These are phyloP conservation scores for Tapera naevia DNA, from an alignment of 2,797 vertebrate species.

Conservation along the genomic window DNA sequence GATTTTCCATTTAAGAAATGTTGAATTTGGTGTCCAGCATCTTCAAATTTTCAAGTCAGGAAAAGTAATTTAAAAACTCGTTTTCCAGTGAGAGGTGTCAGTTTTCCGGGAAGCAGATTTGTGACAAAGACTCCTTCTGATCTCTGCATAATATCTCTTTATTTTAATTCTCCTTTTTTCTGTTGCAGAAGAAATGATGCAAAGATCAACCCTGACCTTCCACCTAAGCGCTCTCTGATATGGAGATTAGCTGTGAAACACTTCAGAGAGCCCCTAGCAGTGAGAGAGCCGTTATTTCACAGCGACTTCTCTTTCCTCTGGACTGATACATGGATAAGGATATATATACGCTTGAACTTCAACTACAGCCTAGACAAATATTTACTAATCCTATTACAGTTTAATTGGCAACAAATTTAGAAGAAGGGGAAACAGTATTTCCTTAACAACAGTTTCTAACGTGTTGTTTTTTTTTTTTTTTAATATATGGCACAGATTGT, in stretches of 20 bases:
- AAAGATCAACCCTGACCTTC: neutral
- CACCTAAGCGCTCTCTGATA: neutral
- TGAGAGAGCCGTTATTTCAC: neutral
- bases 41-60: neutral
- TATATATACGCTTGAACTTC: slow-evolving; percentile 22
- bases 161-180: neutral
- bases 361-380: slow-evolving; percentile 34
- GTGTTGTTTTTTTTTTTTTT: neutral
- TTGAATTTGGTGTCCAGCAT: neutral
- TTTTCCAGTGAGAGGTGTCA: neutral
- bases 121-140: neutral
- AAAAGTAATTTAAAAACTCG: neutral
- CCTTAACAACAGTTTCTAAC: slow-evolving; percentile 14
- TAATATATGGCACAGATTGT: neutral
- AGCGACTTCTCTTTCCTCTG: neutral
- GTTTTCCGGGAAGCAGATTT: neutral
- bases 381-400: slow-evolving; percentile 24
- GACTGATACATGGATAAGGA: neutral
- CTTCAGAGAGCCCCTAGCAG: neutral
- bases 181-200: neutral
- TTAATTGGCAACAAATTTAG: slow-evolving; percentile 18
- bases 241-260: slow-evolving; percentile 26
- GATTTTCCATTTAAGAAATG: neutral
- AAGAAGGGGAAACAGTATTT: neutral
- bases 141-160: neutral